These are phyloP conservation scores for Dynastes grantii DNA, from an alignment of 2,888 invertebrate genomes.

Conservation along the genomic window DNA sequence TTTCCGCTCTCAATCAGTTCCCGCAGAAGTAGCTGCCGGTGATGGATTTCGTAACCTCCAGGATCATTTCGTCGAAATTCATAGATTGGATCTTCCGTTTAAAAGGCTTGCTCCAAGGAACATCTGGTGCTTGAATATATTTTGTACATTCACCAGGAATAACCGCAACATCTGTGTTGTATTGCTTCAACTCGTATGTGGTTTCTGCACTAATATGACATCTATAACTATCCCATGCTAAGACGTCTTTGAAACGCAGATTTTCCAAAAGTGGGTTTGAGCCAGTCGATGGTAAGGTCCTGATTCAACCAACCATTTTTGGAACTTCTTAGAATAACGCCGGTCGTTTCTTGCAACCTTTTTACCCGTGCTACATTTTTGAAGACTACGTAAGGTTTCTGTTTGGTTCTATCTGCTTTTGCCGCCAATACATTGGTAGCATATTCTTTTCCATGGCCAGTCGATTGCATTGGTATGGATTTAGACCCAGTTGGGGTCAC, in stretches of 20 bases:
- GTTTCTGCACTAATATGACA: too few relatives aligned
- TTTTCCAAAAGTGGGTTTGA: too few relatives aligned
- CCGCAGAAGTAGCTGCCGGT: conserved; percentile 97
- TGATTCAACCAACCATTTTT: not conserved
- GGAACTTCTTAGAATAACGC: not conserved
- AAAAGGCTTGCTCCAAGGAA: too few relatives aligned
- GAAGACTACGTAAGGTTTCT: not conserved
- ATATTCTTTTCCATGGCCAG: conserved; percentile 8
- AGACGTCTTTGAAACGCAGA: too few relatives aligned
- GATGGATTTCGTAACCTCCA: conserved; percentile 82
- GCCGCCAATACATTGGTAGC: not conserved
- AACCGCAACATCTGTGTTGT: too few relatives aligned
- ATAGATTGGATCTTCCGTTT: conserved; percentile 75
- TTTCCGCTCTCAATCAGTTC: conserved; percentile 95
- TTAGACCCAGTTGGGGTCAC: not conserved
- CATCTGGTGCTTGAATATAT: too few relatives aligned
- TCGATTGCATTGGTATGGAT: not conserved
- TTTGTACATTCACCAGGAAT: too few relatives aligned
- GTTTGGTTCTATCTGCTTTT: conserved; percentile 1
- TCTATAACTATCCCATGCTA: too few relatives aligned
- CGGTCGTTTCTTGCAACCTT: too few relatives aligned
- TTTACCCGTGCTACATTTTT: too few relatives aligned
- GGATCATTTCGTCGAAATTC: conserved; percentile 99
- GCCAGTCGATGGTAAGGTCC: too few relatives aligned
- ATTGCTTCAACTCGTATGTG: too few relatives aligned